Evolutionary conservation across 2,888 invertebrate genomes (phyloP), one percentile per base, ranked within the genome.

Genomic region (Trissonchulus sp.): DNA sequence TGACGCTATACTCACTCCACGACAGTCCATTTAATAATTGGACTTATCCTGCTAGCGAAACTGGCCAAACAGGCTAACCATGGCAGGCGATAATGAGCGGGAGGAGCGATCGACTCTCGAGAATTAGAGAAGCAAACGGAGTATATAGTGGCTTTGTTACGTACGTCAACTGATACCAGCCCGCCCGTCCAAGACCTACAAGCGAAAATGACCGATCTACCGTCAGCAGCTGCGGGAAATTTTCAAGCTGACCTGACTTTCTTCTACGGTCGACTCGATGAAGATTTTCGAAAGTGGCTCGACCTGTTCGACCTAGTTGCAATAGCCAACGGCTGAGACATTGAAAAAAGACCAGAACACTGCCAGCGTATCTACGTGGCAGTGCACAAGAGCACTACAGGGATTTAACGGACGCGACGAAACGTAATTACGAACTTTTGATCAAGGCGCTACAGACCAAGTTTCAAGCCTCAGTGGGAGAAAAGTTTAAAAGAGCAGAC

Each of bases 261-360:
- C 18, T 60, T 23, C 60, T n/a, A 60, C n/a, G 60, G 60, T 23
- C 18, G n/a, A 60, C 18, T 60, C n/a, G 60, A n/a, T 18, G 60
- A 60, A 60, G 60, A 60, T 60, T 60, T 60, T 60, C 18, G n/a
- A 60, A 18, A 60, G 60, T 60, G 60, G 60, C n/a, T 60, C 60
- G 60, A 60, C 18, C 60, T 60, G 18, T 60, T 60, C n/a, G 60
- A 60, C 18, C 60, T 60, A 23, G 60, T 60, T 23, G 60, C 60
- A 18, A 60, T 23, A 23, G 60, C 60, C 60, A 60, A 60, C n/a
- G n/a, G n/a, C 60, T 60, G 60, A n/a, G n/a, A 60, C n/a, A n/a
- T 23, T 18, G 60, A 18, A 18, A n/a, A 60, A 60, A 60, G n/a
- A 60, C 60, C n/a, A 60, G n/a, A 60, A n/a, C n/a, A 60, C 60